Evolutionary conservation across 2,888 invertebrate genomes (phyloP).

Genomic region (Hemithea aestivaria): DNA sequence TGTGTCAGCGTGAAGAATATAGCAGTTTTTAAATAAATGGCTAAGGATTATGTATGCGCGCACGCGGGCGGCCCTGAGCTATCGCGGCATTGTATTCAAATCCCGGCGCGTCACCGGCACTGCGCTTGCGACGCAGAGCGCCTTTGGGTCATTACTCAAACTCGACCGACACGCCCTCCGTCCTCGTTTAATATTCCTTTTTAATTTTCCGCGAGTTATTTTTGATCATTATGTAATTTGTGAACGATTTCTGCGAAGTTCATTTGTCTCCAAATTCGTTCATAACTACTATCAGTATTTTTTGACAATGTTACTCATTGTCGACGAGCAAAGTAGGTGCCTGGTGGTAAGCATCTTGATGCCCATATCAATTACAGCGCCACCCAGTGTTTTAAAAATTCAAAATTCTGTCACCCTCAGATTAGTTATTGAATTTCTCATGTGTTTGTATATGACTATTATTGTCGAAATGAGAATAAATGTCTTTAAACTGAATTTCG

Average conservation of each 20-base stretch:
- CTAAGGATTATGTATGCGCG: conserved; percentile 67
- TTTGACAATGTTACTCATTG: too few species aligned
- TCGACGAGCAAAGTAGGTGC: too few species aligned
- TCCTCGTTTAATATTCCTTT: conserved; percentile 27
- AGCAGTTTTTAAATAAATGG: conserved; percentile 60
- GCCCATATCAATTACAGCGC: too few species aligned
- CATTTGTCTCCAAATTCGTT: conserved; percentile 1
- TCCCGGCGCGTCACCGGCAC: conserved; percentile 53
- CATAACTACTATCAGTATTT: neutral
- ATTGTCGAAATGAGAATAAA: too few species aligned
- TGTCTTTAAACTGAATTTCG: too few species aligned
- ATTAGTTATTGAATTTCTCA: too few species aligned
- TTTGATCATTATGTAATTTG: conserved; percentile 17
- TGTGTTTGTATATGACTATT: too few species aligned
- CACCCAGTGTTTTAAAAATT: too few species aligned
- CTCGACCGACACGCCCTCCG: conserved; percentile 45
- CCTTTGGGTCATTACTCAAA: conserved; percentile 53
- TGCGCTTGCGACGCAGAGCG: conserved; percentile 34
- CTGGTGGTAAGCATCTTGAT: too few species aligned
- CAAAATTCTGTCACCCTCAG: too few species aligned
- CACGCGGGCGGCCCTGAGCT: conserved; percentile 68
- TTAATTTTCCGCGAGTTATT: conserved; percentile 20
- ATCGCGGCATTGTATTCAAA: conserved; percentile 77
- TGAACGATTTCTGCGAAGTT: conserved; percentile 4
- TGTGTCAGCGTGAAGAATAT: conserved; percentile 52